phyloP scores from a whole-genome alignment of 2,113 vertebrate species.

The Rhabdornis inornatus region DNA sequence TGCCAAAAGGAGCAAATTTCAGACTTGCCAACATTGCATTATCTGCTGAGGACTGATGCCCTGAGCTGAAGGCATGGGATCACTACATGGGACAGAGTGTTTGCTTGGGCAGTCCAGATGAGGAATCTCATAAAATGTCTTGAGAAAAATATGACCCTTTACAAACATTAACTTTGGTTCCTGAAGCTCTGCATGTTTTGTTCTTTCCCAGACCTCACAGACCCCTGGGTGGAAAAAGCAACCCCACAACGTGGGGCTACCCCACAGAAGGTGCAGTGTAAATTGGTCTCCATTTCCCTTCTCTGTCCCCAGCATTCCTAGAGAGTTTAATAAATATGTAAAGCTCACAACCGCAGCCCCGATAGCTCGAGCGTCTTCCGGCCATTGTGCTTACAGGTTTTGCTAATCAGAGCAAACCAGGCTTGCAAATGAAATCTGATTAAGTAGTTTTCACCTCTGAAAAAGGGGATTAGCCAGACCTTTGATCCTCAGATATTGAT shows the following conservation, averaged over 20 bases:
- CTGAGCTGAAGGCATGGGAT: not conserved
- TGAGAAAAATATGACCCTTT: not conserved
- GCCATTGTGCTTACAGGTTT: conserved; percentile 70
- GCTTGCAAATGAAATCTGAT: conserved; percentile 72
- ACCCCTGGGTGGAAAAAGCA: not conserved
- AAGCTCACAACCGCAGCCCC: not conserved
- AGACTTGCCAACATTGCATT: not conserved
- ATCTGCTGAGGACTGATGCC: not conserved
- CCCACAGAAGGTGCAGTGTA: not conserved
- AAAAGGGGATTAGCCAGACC: conserved; percentile 76
- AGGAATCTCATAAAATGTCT: not conserved
- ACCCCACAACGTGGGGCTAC: not conserved
- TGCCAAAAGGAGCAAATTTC: not conserved
- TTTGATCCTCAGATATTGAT: conserved; percentile 80
- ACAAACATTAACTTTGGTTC: not conserved
- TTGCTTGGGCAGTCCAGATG: not conserved
- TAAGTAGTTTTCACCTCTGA: conserved; percentile 79
- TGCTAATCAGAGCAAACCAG: conserved; percentile 71
- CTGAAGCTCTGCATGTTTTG: not conserved
- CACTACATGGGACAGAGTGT: not conserved
- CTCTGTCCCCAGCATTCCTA: conserved; percentile 42
- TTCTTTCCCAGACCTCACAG: not conserved
- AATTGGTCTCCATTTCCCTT: not conserved
- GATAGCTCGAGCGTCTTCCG: conserved; percentile 67
- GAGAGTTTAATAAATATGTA: conserved; percentile 67